Percentiles rank a stretch among this genome's conserved stretches.
phyloP scores from a whole-genome alignment of 2,888 invertebrate genomes.

The Tipula helvola region DNA sequence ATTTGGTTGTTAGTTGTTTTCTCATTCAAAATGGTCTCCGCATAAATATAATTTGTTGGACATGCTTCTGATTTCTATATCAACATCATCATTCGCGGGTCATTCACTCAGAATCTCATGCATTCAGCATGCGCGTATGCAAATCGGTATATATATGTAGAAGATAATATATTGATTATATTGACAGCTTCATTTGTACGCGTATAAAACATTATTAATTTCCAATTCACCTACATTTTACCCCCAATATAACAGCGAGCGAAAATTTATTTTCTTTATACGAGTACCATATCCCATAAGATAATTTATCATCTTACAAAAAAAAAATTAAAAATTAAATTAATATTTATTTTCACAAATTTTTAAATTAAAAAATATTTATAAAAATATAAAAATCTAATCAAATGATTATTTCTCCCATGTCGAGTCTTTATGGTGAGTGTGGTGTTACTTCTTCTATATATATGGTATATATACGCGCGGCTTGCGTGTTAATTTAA shows the following conservation, averaged over 20 bases:
- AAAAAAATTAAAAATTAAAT: neutral
- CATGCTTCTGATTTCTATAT: neutral
- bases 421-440: neutral
- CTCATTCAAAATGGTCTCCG: neutral
- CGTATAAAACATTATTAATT: neutral
- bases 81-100: neutral
- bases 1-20: neutral
- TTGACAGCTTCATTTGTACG: neutral
- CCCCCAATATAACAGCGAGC: neutral
- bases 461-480: neutral
- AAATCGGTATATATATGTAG: neutral
- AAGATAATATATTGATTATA: neutral
- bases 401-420: neutral
- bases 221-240: neutral
- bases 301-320: neutral
- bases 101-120: neutral
- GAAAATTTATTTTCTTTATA: neutral
- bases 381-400: neutral
- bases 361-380: neutral
- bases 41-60: neutral
- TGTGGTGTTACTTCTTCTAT: neutral
- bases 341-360: neutral
- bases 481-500: neutral
- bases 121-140: neutral
- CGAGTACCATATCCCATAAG: neutral